Conservation (phyloP, 1,140 invertebrate genomes). For the Choristoneura fumiferana region DNA sequence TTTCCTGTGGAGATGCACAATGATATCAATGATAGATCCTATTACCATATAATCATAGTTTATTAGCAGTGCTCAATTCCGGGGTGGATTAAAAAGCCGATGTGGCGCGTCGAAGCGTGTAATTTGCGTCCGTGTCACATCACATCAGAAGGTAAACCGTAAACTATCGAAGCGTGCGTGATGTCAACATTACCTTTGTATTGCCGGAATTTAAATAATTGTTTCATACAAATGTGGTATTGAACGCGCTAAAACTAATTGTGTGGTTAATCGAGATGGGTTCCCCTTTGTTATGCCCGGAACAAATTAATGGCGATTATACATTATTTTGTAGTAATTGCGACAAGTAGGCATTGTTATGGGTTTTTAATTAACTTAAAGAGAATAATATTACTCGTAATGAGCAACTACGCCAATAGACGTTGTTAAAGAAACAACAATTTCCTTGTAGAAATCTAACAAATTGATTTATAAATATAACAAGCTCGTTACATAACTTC, state of each 20-base stretch:
- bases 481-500: too few relatives aligned
- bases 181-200: slow-evolving; percentile 21
- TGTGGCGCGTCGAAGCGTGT: slow-evolving; percentile 9
- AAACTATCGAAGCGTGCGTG: slow-evolving; percentile 24
- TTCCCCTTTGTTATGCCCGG: slow-evolving; percentile 19
- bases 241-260: slow-evolving; percentile 52
- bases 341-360: too few relatives aligned
- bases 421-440: too few relatives aligned
- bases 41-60: neutral
- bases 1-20: too few relatives aligned
- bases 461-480: too few relatives aligned
- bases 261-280: slow-evolving; percentile 49
- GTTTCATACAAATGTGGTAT: slow-evolving; percentile 42
- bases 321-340: too few relatives aligned
- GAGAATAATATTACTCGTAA: too few relatives aligned
- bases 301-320: slow-evolving; percentile 6
- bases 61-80: neutral
- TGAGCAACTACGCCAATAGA: too few relatives aligned
- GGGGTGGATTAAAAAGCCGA: slow-evolving; percentile 1
- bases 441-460: too few relatives aligned
- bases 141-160: slow-evolving; percentile 27
- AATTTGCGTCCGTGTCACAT: slow-evolving; percentile 17
- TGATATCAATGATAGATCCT: too few relatives aligned
- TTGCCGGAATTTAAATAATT: slow-evolving; percentile 41
- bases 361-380: too few relatives aligned